phyloP scores from a whole-genome alignment of 2,113 vertebrate species.

The Percina caprodes region DNA sequence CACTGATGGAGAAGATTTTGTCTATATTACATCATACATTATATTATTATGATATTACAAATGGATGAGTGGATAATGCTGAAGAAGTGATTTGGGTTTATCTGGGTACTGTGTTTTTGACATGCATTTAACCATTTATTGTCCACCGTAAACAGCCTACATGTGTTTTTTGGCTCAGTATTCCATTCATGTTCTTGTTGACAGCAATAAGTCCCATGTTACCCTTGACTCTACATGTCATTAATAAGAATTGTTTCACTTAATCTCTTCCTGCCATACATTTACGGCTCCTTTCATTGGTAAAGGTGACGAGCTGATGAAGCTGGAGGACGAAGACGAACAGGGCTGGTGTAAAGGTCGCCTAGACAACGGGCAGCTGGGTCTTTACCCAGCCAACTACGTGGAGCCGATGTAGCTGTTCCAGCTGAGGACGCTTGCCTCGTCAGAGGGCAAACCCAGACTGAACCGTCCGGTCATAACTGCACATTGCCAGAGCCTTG shows the following conservation, averaged over 20 bases:
- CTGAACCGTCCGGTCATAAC: conserved; percentile 66
- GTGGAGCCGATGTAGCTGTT: conserved; percentile 90
- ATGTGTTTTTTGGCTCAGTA: not conserved
- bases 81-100: not conserved
- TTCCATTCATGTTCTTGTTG: not conserved
- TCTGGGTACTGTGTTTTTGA: not conserved
- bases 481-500: conserved; percentile 77
- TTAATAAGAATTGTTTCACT: not conserved
- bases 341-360: conserved; percentile 99
- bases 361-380: conserved; percentile 92
- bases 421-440: conserved; percentile 27
- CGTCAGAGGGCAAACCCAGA: conserved; percentile 51
- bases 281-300: conserved; percentile 35
- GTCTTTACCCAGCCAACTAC: conserved; percentile 97
- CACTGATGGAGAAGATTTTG: not conserved
- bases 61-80: not conserved
- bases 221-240: not conserved
- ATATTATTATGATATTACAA: too few relatives aligned
- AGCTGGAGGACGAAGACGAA: conserved; percentile 96
- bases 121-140: not conserved
- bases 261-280: not conserved
- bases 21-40: not conserved
- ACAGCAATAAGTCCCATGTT: not conserved
- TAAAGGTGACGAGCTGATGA: conserved; percentile 94
- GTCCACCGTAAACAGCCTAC: not conserved